phyloP scores from a whole-genome alignment of 64 coral and sea anemone species.

The Platygyra sinensis region DNA sequence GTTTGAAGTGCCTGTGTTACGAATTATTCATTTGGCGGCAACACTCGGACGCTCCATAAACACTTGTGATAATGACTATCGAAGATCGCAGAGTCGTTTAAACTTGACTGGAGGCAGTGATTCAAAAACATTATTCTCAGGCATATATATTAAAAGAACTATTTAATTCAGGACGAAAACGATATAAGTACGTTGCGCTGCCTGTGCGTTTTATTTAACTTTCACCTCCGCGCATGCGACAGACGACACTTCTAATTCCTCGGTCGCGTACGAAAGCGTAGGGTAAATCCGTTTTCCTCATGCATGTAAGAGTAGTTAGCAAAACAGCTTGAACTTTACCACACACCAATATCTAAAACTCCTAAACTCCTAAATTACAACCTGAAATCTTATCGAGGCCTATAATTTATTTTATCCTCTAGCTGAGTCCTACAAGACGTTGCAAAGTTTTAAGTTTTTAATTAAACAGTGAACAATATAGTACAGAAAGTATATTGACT shows the following conservation, averaged over 20 bases:
- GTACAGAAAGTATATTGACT: background rate
- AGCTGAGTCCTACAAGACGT: background rate
- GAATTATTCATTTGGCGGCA: slow-evolving; percentile 1
- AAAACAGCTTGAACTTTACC: too few relatives aligned
- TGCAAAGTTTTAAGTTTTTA: background rate
- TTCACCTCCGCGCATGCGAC: too few relatives aligned
- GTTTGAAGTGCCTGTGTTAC: background rate
- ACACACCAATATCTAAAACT: too few relatives aligned
- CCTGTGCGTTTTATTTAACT: background rate
- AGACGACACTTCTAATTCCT: too few relatives aligned
- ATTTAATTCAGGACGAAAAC: background rate
- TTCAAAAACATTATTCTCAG: slow-evolving; percentile 9
- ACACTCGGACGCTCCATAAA: background rate
- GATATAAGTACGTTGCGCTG: background rate
- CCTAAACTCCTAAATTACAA: too few relatives aligned
- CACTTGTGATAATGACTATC: background rate
- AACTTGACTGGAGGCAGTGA: background rate
- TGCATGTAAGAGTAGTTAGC: too few relatives aligned
- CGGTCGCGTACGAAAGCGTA: too few relatives aligned
- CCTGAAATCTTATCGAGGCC: background rate
- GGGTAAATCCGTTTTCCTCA: too few relatives aligned
- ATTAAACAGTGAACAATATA: background rate
- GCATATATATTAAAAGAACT: background rate
- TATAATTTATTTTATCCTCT: background rate
- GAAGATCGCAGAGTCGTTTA: background rate